Base-by-base conservation (phyloP, 2,888 invertebrate species). In the Melipona bicolor region DNA sequence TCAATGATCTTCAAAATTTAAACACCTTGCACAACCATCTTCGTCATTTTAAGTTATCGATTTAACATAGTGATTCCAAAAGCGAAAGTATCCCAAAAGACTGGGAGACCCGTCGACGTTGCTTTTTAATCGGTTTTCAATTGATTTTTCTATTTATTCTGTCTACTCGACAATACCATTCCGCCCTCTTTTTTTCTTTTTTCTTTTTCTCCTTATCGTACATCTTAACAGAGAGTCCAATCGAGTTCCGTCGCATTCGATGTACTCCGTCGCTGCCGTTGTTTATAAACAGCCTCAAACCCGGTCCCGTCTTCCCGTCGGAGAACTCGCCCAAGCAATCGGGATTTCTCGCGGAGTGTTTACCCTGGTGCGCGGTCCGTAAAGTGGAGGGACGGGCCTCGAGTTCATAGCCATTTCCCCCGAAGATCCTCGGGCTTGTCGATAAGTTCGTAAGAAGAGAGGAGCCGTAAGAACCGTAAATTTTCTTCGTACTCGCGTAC, bases 241-340 rank as follows among this genome's bases (percentile, higher is more conserved):
- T n/a, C 32, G 59, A 67, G 67, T 52, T 67, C 27, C 27, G 59
- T 61, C 56, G 43, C 36, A 21, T 36, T 74, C 21, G 50, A 68
- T 43, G 75, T 21, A 59, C 50, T 68, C 4, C 52, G 50, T 61
- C 36, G 50, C 59, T 50, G 9, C 36, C 15, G 50, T 74, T 74
- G 75, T 79, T 74, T 79, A 79, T 79, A 74, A 79, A 79, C 74
- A 74, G 59, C 36, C 67, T 79, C 74, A 79, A 74, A 67, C 36
- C 52, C 36, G 50, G 36, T 17, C 21, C 59, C 19, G 32, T 68
- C 43, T 32, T 21, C 52, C 54, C 50, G 68, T 19, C 49, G 49
- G 13, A 5, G 21, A 36, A 72, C n/a, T 72, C 56, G 61, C 27
- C 73, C 32, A 43, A 27, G 71, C 69, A 36, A 56, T 69, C 54